These are phyloP conservation scores for Petrocephalus schoutedeni DNA, from an alignment of 2,797 vertebrate genomes.

Conservation along the genomic window DNA sequence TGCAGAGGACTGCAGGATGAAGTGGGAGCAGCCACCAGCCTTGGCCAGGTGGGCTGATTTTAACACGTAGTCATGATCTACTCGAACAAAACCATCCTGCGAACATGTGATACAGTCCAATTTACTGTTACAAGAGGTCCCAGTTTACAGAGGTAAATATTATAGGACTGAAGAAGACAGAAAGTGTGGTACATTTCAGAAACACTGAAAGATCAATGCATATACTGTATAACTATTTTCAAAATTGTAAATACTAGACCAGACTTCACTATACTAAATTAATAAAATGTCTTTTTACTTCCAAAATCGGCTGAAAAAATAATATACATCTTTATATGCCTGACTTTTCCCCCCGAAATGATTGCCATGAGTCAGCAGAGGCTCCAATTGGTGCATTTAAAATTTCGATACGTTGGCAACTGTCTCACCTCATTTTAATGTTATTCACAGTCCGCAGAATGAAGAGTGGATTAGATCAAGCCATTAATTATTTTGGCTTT, in stretches of 20 bases:
- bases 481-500: conserved; percentile 86
- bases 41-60: conserved; percentile 81
- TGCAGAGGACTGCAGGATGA: conserved; percentile 73
- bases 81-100: conserved; percentile 78
- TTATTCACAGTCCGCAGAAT: conserved; percentile 65
- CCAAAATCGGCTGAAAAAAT: neutral
- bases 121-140: neutral
- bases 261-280: neutral
- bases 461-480: conserved; percentile 80
- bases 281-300: neutral
- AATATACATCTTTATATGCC: neutral
- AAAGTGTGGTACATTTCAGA: neutral
- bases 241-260: neutral
- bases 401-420: conserved; percentile 32
- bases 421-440: conserved; percentile 40
- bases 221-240: neutral
- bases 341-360: neutral
- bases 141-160: neutral
- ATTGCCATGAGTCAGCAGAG: neutral
- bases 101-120: neutral
- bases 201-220: neutral
- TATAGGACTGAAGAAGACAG: neutral
- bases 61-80: conserved; percentile 82
- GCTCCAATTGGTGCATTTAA: conserved; percentile 40
- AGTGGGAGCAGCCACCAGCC: conserved; percentile 77